These are phyloP conservation scores for Erythrolamprus reginae DNA, from an alignment of 2,113 vertebrate genomes.

Conservation along the genomic window DNA sequence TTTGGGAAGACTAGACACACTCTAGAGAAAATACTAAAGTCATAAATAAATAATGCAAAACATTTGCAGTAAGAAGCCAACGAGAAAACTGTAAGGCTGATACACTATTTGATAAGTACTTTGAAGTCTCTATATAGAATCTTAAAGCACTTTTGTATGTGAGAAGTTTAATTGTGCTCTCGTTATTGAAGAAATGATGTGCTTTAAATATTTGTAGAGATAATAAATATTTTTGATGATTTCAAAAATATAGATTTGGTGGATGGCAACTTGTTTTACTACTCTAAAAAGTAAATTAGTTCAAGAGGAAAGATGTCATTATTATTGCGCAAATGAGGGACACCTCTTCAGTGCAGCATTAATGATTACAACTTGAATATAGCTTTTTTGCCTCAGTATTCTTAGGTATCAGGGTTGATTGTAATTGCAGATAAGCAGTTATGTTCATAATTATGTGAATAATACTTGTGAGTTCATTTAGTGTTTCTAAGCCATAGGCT, in stretches of 20 bases:
- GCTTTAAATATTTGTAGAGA: constrained; percentile 38
- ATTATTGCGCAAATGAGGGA: constrained; percentile 21
- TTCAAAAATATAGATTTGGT: constrained; percentile 24
- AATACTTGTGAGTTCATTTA: constrained; percentile 12
- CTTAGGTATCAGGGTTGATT: constrained; percentile 36
- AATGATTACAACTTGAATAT: constrained; percentile 9
- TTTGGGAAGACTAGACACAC: constrained; percentile 29
- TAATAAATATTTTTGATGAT: background rate
- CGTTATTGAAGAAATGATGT: constrained; percentile 28
- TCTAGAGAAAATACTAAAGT: background rate
- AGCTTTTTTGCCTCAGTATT: constrained; percentile 16
- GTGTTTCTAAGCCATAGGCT: constrained; percentile 29
- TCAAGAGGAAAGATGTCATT: constrained; percentile 18
- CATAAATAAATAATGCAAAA: constrained; percentile 18
- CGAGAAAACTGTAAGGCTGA: constrained; percentile 5
- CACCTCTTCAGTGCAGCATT: constrained; percentile 14
- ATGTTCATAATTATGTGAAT: constrained; percentile 32
- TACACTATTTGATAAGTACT: background rate
- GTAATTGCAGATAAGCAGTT: constrained; percentile 40
- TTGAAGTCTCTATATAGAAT: constrained; percentile 3
- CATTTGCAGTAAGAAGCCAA: background rate
- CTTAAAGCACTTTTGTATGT: constrained; percentile 39
- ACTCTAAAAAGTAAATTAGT: constrained; percentile 18
- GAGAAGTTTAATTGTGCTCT: constrained; percentile 44
- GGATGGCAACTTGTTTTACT: constrained; percentile 12